Percentiles rank a stretch among this genome's conserved stretches.
Evolutionary conservation across 2,797 vertebrate genomes (phyloP).

Genomic region (Diceros bicornis): DNA sequence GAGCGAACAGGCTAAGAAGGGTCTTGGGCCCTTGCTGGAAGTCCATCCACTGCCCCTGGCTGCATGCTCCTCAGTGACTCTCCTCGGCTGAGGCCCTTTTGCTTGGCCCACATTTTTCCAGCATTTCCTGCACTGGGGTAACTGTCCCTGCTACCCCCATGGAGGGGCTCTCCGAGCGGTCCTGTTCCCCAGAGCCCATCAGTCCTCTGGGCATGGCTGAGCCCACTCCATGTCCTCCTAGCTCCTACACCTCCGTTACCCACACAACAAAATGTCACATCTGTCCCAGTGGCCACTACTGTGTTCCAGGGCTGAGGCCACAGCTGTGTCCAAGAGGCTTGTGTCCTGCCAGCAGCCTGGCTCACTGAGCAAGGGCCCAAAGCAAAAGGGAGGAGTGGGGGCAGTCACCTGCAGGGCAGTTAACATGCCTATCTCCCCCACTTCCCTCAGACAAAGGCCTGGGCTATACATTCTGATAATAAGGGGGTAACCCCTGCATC

Average conservation of each 20-base stretch:
- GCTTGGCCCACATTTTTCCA: conserved; percentile 78
- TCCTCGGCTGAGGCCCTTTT: not conserved
- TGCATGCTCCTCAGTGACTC: too few relatives aligned
- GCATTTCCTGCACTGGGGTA: conserved; percentile 91
- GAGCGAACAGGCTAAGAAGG: not conserved
- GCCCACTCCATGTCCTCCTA: conserved; percentile 90
- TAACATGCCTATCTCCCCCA: not conserved
- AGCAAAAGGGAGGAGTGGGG: not conserved
- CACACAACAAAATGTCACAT: conserved; percentile 90
- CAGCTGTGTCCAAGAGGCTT: conserved; percentile 94
- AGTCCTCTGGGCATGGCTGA: conserved; percentile 91
- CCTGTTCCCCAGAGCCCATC: conserved; percentile 91
- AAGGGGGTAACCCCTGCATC: not conserved
- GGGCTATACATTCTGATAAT: not conserved
- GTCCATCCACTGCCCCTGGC: not conserved
- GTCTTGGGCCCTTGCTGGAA: too few relatives aligned
- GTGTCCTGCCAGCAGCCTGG: not conserved
- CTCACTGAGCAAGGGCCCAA: fast-evolving
- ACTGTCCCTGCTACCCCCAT: conserved; percentile 87
- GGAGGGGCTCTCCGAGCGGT: conserved; percentile 90
- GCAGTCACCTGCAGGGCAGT: not conserved
- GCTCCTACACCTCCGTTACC: conserved; percentile 90
- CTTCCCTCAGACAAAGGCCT: not conserved
- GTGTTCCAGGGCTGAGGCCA: conserved; percentile 89
- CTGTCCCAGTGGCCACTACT: conserved; percentile 93